A percentile compares a stretch with the other conserved stretches of the same genome.
Conservation (phyloP, 2,888 invertebrate genomes). For the Blastobasis adustella region DNA sequence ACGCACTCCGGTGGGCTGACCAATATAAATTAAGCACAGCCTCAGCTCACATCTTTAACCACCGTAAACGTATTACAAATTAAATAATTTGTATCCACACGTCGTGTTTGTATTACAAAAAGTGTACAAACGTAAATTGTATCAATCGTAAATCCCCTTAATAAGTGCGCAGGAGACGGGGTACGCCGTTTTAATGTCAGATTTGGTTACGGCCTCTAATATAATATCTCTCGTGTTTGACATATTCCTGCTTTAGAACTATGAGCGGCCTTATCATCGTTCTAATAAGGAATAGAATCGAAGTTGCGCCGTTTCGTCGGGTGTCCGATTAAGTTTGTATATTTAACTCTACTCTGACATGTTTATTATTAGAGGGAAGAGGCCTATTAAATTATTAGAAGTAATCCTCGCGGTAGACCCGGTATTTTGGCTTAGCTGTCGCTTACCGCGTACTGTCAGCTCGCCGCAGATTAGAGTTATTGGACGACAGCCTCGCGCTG, state of each 20-base stretch:
- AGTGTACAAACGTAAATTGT: constrained; percentile 54
- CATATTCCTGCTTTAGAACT: constrained; percentile 5
- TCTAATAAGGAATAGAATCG: constrained; percentile 23
- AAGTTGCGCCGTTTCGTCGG: constrained; percentile 5
- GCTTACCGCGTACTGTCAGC: constrained; percentile 36
- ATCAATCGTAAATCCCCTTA: constrained; percentile 61
- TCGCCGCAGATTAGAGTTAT: constrained; percentile 30
- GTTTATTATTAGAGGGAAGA: constrained; percentile 68
- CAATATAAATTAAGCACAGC: constrained; percentile 43
- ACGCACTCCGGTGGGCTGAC: constrained; percentile 21
- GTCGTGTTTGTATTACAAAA: constrained; percentile 64
- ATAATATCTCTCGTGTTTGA: constrained; percentile 42
- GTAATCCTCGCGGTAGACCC: constrained; percentile 58
- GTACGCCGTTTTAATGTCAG: constrained; percentile 61
- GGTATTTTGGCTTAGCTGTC: constrained; percentile 58
- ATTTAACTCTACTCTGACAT: constrained; percentile 65
- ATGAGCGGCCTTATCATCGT: constrained; percentile 10
- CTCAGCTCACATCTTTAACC: constrained; percentile 45
- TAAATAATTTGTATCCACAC: constrained; percentile 60
- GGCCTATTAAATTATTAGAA: constrained; percentile 68
- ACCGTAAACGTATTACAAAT: constrained; percentile 62
- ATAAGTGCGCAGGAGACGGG: constrained; percentile 53
- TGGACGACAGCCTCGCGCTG: constrained; percentile 43
- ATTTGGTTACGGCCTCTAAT: constrained; percentile 59
- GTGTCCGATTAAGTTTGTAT: constrained; percentile 33